Evolutionary conservation across 1,140 invertebrate genomes (phyloP).

Genomic region (Drosophila trapezifrons): DNA sequence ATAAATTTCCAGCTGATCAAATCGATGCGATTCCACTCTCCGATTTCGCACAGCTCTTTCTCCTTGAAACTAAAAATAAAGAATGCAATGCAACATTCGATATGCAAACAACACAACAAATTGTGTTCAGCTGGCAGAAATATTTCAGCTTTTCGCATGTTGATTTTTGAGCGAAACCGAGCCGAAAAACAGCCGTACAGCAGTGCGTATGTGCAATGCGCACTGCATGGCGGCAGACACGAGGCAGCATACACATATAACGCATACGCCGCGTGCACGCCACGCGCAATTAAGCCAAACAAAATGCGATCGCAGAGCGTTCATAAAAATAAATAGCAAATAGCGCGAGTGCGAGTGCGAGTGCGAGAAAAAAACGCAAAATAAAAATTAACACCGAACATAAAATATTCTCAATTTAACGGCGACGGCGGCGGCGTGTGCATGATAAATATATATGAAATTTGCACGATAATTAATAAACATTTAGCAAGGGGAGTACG

Average conservation of each 20-base stretch:
- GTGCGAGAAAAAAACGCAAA: constrained; percentile 35
- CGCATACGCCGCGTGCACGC: constrained; percentile 73
- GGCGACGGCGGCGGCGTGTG: constrained; percentile 41
- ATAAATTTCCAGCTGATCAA: constrained; percentile 30
- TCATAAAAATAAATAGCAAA: constrained; percentile 45
- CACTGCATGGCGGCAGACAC: constrained; percentile 29
- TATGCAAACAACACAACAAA: constrained; percentile 46
- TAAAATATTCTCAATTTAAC: constrained; percentile 58
- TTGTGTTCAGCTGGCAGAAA: constrained; percentile 50
- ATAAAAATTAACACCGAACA: constrained; percentile 54
- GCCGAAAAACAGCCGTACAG: constrained; percentile 26
- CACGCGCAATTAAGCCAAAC: constrained; percentile 79
- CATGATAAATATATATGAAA: constrained; percentile 70
- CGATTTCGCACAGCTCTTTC: constrained; percentile 13
- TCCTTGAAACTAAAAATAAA: constrained; percentile 42
- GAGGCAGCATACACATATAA: constrained; percentile 35
- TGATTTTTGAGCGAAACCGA: constrained; percentile 46
- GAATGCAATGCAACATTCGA: constrained; percentile 56
- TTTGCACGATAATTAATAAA: constrained; percentile 69
- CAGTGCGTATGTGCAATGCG: constrained; percentile 70
- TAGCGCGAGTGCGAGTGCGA: constrained; percentile 17
- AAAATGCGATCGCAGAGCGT: constrained; percentile 64
- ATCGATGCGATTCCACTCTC: neutral
- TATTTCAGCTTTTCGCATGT: constrained; percentile 49
- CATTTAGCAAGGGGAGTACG: constrained; percentile 16